A percentile compares a stretch with the other conserved stretches of the same genome.
phyloP scores from a whole-genome alignment of 2,113 vertebrate species.

The Dolichallabes microphthalmus region DNA sequence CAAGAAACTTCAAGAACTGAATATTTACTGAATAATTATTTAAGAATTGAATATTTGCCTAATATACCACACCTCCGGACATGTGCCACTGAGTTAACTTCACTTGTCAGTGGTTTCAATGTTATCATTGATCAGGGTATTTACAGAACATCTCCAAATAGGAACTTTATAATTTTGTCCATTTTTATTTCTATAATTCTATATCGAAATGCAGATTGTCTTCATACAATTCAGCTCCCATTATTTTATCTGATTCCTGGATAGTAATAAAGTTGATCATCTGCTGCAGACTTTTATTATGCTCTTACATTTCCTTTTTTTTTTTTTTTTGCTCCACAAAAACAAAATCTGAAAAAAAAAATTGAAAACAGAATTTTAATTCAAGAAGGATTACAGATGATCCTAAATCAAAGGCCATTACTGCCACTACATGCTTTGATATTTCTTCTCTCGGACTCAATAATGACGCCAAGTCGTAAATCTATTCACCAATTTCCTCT shows the following conservation, averaged over 20 bases:
- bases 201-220: not conserved
- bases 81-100: too few species aligned
- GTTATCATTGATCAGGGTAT: too few species aligned
- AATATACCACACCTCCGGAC: too few species aligned
- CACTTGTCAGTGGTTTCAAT: too few species aligned
- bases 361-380: slow-evolving; percentile 5
- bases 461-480: slow-evolving; percentile 18
- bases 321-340: not conserved
- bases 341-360: not conserved
- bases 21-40: too few species aligned
- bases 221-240: not conserved
- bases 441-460: slow-evolving; percentile 11
- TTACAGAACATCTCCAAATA: not conserved
- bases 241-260: not conserved
- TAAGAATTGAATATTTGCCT: too few species aligned
- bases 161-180: not conserved
- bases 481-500: slow-evolving; percentile 33
- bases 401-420: slow-evolving; percentile 27
- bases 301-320: not conserved
- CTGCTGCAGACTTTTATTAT: not conserved
- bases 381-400: slow-evolving; percentile 3
- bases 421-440: slow-evolving; percentile 8
- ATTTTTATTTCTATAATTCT: not conserved
- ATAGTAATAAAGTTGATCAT: not conserved
- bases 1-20: too few species aligned